Conservation (phyloP, 1,140 invertebrate species). For the Magallana gigas region DNA sequence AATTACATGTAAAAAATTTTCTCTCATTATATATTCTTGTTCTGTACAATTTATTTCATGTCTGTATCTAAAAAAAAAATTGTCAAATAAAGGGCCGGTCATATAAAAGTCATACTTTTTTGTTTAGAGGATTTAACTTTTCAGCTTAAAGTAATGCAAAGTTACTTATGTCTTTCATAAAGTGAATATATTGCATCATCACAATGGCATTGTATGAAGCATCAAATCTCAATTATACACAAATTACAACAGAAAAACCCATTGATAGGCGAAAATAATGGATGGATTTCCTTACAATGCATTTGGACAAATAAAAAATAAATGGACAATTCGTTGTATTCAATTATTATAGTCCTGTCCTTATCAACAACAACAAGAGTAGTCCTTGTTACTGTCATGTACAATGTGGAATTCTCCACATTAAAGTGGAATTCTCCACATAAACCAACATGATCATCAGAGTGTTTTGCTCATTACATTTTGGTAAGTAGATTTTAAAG, state of each 20-base stretch:
- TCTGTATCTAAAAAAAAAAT: too few relatives aligned
- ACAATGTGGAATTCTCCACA: slow-evolving; percentile 26
- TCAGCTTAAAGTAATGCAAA: too few relatives aligned
- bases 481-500: slow-evolving; percentile 28
- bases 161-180: too few relatives aligned
- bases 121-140: too few relatives aligned
- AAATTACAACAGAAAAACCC: slow-evolving; percentile 11
- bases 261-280: background rate
- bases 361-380: background rate
- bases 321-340: slow-evolving; percentile 20
- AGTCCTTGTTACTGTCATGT: background rate
- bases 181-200: too few relatives aligned
- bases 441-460: background rate
- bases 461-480: background rate
- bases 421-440: background rate
- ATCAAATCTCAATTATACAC: background rate
- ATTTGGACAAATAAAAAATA: slow-evolving; percentile 2
- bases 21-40: background rate
- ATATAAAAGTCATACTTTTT: too few relatives aligned
- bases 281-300: slow-evolving; percentile 30
- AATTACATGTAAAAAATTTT: background rate
- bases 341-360: background rate
- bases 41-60: background rate
- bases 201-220: too few relatives aligned
- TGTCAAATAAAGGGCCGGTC: too few relatives aligned